phyloP scores from a whole-genome alignment of 2,888 invertebrate species.

The Lymantria monacha region DNA sequence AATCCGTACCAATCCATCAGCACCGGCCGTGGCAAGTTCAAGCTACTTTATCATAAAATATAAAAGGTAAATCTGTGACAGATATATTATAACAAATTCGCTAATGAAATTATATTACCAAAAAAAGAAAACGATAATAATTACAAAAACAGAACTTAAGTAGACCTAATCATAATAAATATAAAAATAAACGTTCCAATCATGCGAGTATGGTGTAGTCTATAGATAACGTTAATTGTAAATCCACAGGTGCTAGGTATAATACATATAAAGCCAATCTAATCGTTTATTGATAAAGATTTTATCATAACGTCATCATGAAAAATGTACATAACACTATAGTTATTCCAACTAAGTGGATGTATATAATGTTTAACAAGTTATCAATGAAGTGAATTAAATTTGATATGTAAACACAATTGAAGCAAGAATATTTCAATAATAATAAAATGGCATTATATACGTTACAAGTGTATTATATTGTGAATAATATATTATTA shows the following conservation, averaged over 20 bases:
- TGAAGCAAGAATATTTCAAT: too few relatives aligned
- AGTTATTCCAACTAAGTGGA: conserved; percentile 17
- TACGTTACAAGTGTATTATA: neutral
- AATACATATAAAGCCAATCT: conserved; percentile 31
- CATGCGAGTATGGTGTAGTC: conserved; percentile 5
- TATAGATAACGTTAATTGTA: conserved; percentile 23
- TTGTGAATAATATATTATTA: conserved; percentile 3
- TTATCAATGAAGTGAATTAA: neutral
- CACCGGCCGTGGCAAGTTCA: too few relatives aligned
- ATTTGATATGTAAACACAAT: too few relatives aligned
- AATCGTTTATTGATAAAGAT: conserved; percentile 27
- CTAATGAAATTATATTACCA: too few relatives aligned
- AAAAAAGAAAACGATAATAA: too few relatives aligned
- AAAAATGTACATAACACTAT: conserved; percentile 14
- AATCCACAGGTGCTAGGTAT: conserved; percentile 16
- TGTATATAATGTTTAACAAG: conserved; percentile 7
- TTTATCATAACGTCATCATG: conserved; percentile 17
- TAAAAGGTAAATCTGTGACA: too few relatives aligned
- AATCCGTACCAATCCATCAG: too few relatives aligned
- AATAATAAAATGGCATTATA: too few relatives aligned
- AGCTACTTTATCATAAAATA: too few relatives aligned
- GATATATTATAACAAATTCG: too few relatives aligned
- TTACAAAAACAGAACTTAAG: too few relatives aligned
- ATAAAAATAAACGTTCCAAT: neutral
- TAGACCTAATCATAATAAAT: neutral